Base-by-base conservation (phyloP, 1,140 invertebrate species). In the Triops longicaudatus region DNA sequence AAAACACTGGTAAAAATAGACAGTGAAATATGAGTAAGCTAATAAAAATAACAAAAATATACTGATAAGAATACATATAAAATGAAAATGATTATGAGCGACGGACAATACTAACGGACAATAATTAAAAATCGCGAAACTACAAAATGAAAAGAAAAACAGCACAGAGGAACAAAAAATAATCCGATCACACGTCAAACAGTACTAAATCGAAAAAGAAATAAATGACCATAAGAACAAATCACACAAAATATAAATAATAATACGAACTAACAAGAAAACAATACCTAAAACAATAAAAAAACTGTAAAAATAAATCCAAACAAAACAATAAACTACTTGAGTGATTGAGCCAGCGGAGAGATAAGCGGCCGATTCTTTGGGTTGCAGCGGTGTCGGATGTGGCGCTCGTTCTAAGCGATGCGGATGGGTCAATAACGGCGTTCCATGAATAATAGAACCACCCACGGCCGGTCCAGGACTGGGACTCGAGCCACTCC, bases 391-490 rank as follows among this genome's bases (percentile, higher is more conserved):
- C 14, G 50, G 50, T 14, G 50, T 63, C 6, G 50, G 50, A 22
- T 63, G 50, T 14, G 50, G 50, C 1, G 50, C 50, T 9, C 50
- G 50, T 63, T 63, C 50, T 14, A 63, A 63, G 10, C 50, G 50
- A 63, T 63, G 50, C n/a, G 50, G 17, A 63, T 63, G 50, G 17
- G 50, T 63, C 50, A 63, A n/a, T 5, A 81, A 26, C 41, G 80
- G 80, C 14, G 80, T 81, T n/a, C 80, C 80, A 44, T 80, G 81
- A 26, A 81, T 82, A 26, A 82, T 82, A 14, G 81, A 81, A 0
- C 81, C 81, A 72, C 81, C 81, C 44, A 37, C 28, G 2, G 7
- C 31, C 22, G 50, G 50, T 10, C 50, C 50, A 17, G 50, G 50
- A 63, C 50, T 22, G n/a, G 50, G 50, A 63, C 50, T 63, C 17